phyloP scores from a whole-genome alignment of 2,113 vertebrate genomes.

The Pseudonaja textilis region DNA sequence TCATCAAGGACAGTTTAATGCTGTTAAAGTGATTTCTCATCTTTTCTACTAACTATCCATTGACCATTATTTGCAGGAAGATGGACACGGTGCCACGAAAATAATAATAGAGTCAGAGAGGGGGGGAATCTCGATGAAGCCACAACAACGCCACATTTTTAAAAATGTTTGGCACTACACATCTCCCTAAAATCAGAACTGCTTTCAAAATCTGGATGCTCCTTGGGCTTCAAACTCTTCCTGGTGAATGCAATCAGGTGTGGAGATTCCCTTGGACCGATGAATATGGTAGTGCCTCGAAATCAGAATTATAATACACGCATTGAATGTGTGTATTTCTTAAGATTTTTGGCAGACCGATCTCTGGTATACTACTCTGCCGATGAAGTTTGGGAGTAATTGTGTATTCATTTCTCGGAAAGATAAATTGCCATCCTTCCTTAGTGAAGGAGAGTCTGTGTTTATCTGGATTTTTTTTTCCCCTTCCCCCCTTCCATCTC shows the following conservation, averaged over 20 bases:
- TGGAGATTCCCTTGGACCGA: not conserved
- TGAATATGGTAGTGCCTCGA: not conserved
- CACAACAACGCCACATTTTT: not conserved
- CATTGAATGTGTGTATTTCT: slow-evolving; percentile 47
- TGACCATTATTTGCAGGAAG: not conserved
- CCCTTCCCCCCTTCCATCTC: not conserved
- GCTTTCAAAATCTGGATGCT: not conserved
- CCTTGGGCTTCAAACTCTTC: not conserved
- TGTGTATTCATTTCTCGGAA: slow-evolving; percentile 59
- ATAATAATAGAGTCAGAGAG: not conserved
- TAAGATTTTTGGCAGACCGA: slow-evolving; percentile 54
- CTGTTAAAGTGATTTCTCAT: not conserved
- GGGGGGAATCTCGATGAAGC: not conserved
- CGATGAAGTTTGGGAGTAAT: slow-evolving; percentile 70
- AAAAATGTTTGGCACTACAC: not conserved
- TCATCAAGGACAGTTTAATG: not conserved
- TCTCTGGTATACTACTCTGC: slow-evolving; percentile 49
- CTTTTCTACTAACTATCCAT: not conserved
- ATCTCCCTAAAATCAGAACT: not conserved
- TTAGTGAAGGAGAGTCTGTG: slow-evolving; percentile 50
- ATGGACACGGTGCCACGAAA: not conserved
- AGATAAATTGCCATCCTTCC: slow-evolving; percentile 70
- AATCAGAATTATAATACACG: not conserved
- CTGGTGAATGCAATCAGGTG: not conserved
- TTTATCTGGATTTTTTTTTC: slow-evolving; percentile 39